phyloP scores from a whole-genome alignment of 2,888 invertebrate genomes.

The Aethes cnicana region DNA sequence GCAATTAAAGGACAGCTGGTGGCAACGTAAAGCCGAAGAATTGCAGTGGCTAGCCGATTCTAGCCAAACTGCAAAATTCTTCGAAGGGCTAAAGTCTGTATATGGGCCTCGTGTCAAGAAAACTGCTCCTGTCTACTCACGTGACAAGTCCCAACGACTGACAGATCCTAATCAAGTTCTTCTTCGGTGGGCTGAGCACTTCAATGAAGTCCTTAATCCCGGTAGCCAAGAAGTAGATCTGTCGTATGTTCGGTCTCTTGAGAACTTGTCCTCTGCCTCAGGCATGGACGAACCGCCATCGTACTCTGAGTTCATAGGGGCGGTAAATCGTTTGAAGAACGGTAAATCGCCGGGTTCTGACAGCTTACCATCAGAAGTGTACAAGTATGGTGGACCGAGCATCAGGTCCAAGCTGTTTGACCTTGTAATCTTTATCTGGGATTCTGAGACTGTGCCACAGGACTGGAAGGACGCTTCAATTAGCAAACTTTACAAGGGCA shows the following conservation, averaged over 20 bases:
- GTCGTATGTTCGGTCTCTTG: no score
- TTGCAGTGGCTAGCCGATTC: conserved; percentile 30
- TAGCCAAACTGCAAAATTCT: conserved; percentile 24
- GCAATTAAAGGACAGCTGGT: conserved; percentile 32
- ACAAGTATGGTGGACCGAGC: conserved; percentile 22
- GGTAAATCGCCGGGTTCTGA: no score
- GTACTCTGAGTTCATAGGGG: no score
- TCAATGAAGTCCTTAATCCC: conserved; percentile 27
- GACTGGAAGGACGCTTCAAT: conserved; percentile 27
- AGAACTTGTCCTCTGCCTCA: no score
- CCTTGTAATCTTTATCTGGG: not conserved
- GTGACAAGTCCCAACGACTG: conserved; percentile 11
- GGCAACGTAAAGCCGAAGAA: conserved; percentile 28
- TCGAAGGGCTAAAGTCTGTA: conserved; percentile 20
- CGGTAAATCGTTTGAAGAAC: no score
- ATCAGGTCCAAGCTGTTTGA: not conserved
- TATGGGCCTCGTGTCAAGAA: conserved; percentile 28
- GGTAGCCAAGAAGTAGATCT: no score
- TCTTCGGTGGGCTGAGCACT: conserved; percentile 30
- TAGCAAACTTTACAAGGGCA: conserved; percentile 28
- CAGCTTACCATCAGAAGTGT: conserved; percentile 25
- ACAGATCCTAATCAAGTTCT: conserved; percentile 22
- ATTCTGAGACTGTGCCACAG: conserved; percentile 3
- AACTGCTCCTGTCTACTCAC: conserved; percentile 21
- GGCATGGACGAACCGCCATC: no score